These are phyloP conservation scores for Brevipalpus yothersi DNA, from an alignment of 1,140 invertebrate genomes.

Conservation along the genomic window DNA sequence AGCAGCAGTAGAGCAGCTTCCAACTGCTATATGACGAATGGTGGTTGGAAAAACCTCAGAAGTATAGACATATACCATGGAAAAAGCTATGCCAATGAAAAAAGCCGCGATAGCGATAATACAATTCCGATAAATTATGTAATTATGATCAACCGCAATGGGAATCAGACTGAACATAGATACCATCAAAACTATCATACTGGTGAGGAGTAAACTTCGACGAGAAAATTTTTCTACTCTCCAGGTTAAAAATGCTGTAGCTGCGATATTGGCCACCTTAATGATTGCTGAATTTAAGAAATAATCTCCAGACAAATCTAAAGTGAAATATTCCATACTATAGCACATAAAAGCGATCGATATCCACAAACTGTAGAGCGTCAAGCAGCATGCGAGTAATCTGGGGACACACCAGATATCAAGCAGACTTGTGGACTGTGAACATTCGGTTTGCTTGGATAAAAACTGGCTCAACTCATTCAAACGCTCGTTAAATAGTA, in stretches of 20 bases:
- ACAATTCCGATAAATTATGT: conserved; percentile 28
- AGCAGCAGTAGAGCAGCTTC: conserved; percentile 17
- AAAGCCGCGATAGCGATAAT: conserved; percentile 54
- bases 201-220: background rate
- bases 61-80: conserved; percentile 49
- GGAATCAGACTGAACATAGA: background rate
- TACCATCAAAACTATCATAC: background rate
- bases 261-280: conserved; percentile 45
- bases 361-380: conserved; percentile 18
- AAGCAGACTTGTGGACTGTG: background rate
- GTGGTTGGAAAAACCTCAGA: conserved; percentile 55
- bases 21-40: conserved; percentile 19
- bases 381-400: conserved; percentile 9
- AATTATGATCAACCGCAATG: background rate
- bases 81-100: conserved; percentile 50
- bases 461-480: background rate
- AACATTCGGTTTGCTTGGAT: background rate
- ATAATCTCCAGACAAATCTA: background rate
- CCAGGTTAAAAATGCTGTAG: conserved; percentile 25
- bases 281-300: conserved; percentile 23
- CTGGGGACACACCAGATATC: conserved; percentile 8
- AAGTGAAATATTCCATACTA: background rate
- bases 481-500: background rate
- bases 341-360: conserved; percentile 23
- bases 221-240: background rate